These are phyloP conservation scores for Danio tinwini DNA, from an alignment of 2,797 vertebrate species.

Conservation along the genomic window DNA sequence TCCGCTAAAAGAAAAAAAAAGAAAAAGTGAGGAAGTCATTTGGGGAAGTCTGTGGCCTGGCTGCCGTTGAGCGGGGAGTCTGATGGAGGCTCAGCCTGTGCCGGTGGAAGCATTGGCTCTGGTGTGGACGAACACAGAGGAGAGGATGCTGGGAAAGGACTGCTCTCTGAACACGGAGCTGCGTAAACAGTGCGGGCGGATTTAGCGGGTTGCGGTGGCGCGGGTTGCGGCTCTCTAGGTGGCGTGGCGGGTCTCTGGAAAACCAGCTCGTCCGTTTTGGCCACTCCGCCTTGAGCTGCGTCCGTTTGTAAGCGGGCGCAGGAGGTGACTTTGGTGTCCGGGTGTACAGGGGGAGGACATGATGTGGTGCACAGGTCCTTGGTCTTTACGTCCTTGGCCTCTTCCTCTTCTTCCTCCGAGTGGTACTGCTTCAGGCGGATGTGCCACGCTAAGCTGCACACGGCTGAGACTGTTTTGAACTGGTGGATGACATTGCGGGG, in stretches of 20 bases:
- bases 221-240: constrained; percentile 65
- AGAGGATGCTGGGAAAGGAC: constrained; percentile 39
- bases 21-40: constrained; percentile 61
- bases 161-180: constrained; percentile 38
- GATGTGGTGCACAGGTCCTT: constrained; percentile 69
- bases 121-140: constrained; percentile 57
- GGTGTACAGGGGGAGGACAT: constrained; percentile 67
- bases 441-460: constrained; percentile 99
- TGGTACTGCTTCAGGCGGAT: constrained; percentile 94
- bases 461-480: constrained; percentile 98
- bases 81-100: constrained; percentile 16
- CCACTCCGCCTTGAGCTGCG: constrained; percentile 73
- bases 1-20: constrained; percentile 20
- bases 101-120: constrained; percentile 62
- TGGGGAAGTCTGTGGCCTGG: constrained; percentile 48
- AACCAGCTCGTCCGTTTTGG: constrained; percentile 71
- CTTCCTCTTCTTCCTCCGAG: constrained; percentile 70
- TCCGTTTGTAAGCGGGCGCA: constrained; percentile 72
- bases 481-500: constrained; percentile 99
- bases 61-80: constrained; percentile 37
- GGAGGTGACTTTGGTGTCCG: constrained; percentile 75
- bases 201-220: constrained; percentile 67
- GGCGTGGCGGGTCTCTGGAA: constrained; percentile 73
- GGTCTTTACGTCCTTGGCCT: constrained; percentile 64
- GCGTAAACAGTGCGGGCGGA: constrained; percentile 59